Conservation (phyloP, 2,113 vertebrate genomes). For the Syrrhaptes paradoxus region DNA sequence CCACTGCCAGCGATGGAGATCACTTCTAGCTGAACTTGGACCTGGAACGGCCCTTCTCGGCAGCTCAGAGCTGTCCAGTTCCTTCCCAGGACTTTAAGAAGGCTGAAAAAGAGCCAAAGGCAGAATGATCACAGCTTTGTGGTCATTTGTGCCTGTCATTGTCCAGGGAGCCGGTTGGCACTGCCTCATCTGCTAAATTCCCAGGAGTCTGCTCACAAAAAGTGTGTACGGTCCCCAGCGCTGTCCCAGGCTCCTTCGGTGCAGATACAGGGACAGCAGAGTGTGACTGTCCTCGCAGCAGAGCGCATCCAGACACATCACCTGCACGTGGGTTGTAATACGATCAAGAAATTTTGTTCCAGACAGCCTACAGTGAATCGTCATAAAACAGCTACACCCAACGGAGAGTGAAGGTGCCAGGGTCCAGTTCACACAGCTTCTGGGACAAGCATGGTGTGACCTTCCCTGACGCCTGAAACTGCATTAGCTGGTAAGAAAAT, state of each 20-base stretch:
- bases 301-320: background rate
- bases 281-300: background rate
- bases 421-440: background rate
- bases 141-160: background rate
- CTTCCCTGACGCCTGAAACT: background rate
- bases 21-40: background rate
- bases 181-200: background rate
- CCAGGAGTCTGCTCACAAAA: background rate
- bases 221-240: rapidly evolving
- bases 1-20: background rate
- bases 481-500: background rate
- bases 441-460: background rate
- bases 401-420: rapidly evolving
- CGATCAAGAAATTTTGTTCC: background rate
- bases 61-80: background rate
- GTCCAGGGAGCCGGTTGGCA: background rate
- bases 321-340: background rate
- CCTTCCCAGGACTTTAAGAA: background rate
- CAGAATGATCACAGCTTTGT: background rate
- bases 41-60: background rate
- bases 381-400: background rate
- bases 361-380: background rate
- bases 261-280: background rate
- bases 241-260: background rate
- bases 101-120: background rate